These are phyloP conservation scores for Noctuana brunneofusca DNA, from an alignment of 2,888 invertebrate species.

Conservation along the genomic window DNA sequence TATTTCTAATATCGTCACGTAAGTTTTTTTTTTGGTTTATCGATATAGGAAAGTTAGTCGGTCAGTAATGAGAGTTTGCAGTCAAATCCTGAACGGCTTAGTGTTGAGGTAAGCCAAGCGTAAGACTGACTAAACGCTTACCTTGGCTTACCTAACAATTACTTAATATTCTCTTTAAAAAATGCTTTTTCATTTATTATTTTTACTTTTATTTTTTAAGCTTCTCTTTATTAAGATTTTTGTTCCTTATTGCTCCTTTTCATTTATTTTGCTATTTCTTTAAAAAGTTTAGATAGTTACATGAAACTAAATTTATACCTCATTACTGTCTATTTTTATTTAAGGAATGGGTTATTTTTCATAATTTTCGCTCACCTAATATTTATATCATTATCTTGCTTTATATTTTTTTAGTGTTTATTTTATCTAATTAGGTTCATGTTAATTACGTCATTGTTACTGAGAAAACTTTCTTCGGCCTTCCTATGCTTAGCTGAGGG, in stretches of 20 bases:
- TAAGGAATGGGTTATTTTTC: too few species aligned
- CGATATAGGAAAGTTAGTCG: constrained; percentile 52
- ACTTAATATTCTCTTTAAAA: not conserved
- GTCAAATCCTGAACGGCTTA: constrained; percentile 59
- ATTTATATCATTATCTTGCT: too few species aligned
- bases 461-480: too few species aligned
- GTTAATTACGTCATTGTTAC: too few species aligned
- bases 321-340: too few species aligned
- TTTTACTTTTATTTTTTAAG: not conserved
- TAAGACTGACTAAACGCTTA: constrained; percentile 40
- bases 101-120: constrained; percentile 62
- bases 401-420: too few species aligned
- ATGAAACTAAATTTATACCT: too few species aligned
- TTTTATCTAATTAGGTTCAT: too few species aligned
- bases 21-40: constrained; percentile 23
- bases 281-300: too few species aligned
- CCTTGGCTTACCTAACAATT: constrained; percentile 49
- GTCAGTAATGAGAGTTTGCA: constrained; percentile 59
- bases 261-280: too few species aligned
- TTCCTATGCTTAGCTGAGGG: too few species aligned
- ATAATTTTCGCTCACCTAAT: too few species aligned
- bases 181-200: not conserved
- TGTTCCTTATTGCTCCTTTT: not conserved
- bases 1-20: not conserved
- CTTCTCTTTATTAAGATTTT: not conserved